Base-by-base conservation (phyloP, 2,797 vertebrate genomes). In the Phataginus tetradactyla region DNA sequence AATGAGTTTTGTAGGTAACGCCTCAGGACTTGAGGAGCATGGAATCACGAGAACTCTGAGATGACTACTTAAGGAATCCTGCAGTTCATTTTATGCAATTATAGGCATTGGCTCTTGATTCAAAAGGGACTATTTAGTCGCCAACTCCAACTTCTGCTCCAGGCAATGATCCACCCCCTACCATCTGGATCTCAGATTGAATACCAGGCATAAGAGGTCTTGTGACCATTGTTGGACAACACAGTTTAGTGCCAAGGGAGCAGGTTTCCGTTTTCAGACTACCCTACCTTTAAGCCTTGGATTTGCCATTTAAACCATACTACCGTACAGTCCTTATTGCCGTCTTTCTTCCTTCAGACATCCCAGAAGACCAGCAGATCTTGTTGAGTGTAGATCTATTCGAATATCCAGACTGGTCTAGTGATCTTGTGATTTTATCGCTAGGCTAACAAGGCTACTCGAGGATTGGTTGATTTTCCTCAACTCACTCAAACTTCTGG, bases 401-500 rank as follows among this genome's bases (percentile, higher is more conserved):
- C 29, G 83, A 53, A 83, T 53, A 59, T 63, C 42, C 81, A 45
- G 34, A 13, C 68, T 72, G 29, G n/a, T 42, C 8, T 72, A 90
- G 71, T 64, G 39, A 88, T 74, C 23, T 69, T 59, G 69, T 77
- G 34, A 81, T 87, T 72, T 91, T 90, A 51, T 45, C 66, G 87
- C 32, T n/a, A 75, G 53, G 66, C 45, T 71, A 83, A 66, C 4
- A 77, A 75, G 37, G 4, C n/a, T 63, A 68, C 71, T 57, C 21
- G 66, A 69, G 29, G 32, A 80, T 79, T 78, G n/a, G 86, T 81
- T 95, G 32, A 87, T 94, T 95, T 93, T 96, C 34, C n/a, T 64
- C 32, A 83, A 79, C 10, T 91, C 29, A 57, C 0, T 0, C 64
- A 14, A 85, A 72, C 23, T 93, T 90, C 71, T 49, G 3, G 51